Evolutionary conservation across 1,140 invertebrate genomes (phyloP), one percentile per base, ranked within the genome.

Genomic region (Leptinotarsa undecemlineata): DNA sequence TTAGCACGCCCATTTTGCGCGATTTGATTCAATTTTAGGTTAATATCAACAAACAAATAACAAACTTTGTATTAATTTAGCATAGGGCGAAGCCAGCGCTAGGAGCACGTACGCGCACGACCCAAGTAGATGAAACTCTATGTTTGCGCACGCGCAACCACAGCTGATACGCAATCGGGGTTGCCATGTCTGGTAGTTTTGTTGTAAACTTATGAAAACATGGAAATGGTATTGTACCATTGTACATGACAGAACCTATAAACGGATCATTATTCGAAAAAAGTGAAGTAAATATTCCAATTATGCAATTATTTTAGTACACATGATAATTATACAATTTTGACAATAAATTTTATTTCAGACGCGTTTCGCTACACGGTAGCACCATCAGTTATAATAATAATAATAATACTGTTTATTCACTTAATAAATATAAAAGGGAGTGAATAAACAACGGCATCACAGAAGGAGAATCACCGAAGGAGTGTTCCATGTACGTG

Each of bases 1-100:
- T 68, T 66, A 72, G 61, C 61, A 73, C 73, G 21, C 66, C 71
- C 79, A 82, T 82, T 78, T 79, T 75, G 69, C 57, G 21, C 51
- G 63, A 57, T 77, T 75, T 63, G 57, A 76, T 74, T 72, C 68
- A 72, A 66, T 80, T 82, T 81, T 77, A 79, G 79, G 79, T 81
- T 81, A 82, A 78, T 79, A 81, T 78, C 79, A 80, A 82, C 79
- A 82, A 82, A 82, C 78, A 81, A 79, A 80, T 76, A 77, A 78
- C 79, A 80, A 78, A 78, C 78, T 80, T 75, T 76, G 74, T 78
- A 77, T 78, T 79, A 81, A 77, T 81, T 79, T 75, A 77, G 79
- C 76, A 77, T 78, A 80, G 79, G 80, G 80, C 80, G 79, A 80
- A 78, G 80, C 80, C 77, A 72, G 71, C 71, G 71, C 71, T 72